These are phyloP conservation scores for Xylota segnis DNA, from an alignment of 2,888 invertebrate species.

Conservation along the genomic window DNA sequence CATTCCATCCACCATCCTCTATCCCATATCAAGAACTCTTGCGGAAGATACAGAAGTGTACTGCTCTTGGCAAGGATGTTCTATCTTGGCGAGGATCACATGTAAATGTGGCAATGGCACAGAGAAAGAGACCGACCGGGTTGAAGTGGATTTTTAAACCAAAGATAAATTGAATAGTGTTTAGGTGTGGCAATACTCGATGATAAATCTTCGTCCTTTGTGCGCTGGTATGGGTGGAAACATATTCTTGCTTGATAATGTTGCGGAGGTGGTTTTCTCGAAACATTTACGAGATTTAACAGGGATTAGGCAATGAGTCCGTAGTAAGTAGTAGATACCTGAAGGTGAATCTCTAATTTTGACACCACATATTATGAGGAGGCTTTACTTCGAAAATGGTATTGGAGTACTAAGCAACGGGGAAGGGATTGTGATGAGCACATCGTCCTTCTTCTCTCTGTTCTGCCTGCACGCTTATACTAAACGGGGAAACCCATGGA, in stretches of 20 bases:
- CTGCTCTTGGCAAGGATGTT: slow-evolving; percentile 22
- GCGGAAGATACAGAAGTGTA: slow-evolving; percentile 16
- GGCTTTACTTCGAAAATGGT: background rate
- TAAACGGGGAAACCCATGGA: too few relatives aligned
- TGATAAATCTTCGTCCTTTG: slow-evolving; percentile 62
- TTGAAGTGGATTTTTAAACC: slow-evolving; percentile 46
- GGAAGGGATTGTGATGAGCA: too few relatives aligned
- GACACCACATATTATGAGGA: background rate
- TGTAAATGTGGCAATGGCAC: background rate
- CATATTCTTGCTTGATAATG: slow-evolving; percentile 17
- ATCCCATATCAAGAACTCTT: slow-evolving; percentile 19
- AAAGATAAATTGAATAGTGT: slow-evolving; percentile 68
- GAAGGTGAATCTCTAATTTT: background rate
- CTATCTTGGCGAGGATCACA: slow-evolving; percentile 38
- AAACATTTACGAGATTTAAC: slow-evolving; percentile 51
- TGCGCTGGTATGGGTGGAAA: background rate
- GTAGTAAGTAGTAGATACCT: slow-evolving; percentile 11
- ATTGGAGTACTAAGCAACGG: too few relatives aligned
- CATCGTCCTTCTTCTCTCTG: too few relatives aligned
- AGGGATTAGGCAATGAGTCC: slow-evolving; percentile 46
- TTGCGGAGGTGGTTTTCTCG: slow-evolving; percentile 34
- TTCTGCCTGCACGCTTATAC: too few relatives aligned
- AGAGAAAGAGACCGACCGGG: background rate
- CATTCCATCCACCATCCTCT: background rate
- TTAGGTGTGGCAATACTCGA: slow-evolving; percentile 59